Percentiles rank a stretch among this genome's conserved stretches.
Conservation (phyloP, 2,113 vertebrate genomes). For the Notarius quadriscutis region DNA sequence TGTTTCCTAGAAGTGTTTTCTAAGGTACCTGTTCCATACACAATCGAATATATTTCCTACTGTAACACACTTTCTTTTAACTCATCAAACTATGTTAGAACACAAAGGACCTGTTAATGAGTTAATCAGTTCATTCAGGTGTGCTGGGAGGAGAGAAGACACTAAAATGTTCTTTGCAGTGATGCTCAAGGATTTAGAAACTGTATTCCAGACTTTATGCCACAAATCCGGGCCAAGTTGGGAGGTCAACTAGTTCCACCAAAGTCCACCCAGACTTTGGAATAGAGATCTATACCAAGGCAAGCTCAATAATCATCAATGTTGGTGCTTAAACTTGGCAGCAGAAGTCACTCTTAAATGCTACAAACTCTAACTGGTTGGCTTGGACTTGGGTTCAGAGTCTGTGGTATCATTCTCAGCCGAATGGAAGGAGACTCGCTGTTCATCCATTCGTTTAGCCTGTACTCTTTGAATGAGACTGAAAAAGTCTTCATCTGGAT, state of each 20-base stretch:
- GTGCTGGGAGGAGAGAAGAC: background rate
- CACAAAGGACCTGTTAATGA: background rate
- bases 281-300: conserved; percentile 26
- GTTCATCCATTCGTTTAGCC: conserved; percentile 86
- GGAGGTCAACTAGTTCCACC: background rate
- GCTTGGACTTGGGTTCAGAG: conserved; percentile 41
- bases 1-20: background rate
- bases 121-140: background rate
- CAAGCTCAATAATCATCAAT: background rate
- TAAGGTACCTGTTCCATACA: background rate
- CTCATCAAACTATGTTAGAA: background rate
- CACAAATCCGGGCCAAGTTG: background rate
- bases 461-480: conserved; percentile 86
- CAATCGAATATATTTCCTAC: background rate
- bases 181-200: background rate
- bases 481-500: conserved; percentile 87
- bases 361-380: conserved; percentile 38
- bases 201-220: background rate
- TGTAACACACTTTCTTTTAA: background rate
- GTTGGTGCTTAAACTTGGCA: conserved; percentile 24
- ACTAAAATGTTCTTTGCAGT: conserved; percentile 5
- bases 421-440: conserved; percentile 77
- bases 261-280: background rate
- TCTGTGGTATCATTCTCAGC: conserved; percentile 64
- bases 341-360: background rate